Evolutionary conservation across 2,888 invertebrate species (phyloP).

Genomic region (Philopedon plagiatum): DNA sequence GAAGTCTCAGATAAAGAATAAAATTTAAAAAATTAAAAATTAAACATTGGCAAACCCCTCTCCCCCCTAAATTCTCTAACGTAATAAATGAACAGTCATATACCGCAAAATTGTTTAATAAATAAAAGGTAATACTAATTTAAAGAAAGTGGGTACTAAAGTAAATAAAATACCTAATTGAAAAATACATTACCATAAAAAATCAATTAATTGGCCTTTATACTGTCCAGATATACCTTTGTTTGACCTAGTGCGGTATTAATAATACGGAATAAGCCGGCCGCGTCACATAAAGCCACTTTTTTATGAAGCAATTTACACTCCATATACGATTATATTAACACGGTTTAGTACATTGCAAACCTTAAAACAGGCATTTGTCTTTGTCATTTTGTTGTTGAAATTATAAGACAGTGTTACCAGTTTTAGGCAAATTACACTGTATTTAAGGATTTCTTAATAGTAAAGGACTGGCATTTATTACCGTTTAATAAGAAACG

Average conservation of each 20-base stretch:
- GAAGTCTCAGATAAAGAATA: too few species aligned
- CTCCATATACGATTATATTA: constrained; percentile 13
- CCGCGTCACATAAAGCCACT: not conserved
- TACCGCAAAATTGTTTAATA: too few species aligned
- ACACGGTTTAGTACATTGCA: constrained; percentile 7
- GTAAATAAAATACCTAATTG: not conserved
- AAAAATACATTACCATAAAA: not conserved
- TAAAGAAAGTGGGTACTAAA: not conserved
- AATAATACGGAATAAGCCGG: not conserved
- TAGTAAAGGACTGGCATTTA: not conserved
- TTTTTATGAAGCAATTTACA: constrained; percentile 12
- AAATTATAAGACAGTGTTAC: constrained; percentile 20
- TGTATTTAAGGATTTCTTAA: not conserved
- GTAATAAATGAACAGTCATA: too few species aligned
- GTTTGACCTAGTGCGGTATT: not conserved
- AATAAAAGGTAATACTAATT: too few species aligned
- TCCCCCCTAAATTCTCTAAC: too few species aligned
- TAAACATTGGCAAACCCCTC: too few species aligned
- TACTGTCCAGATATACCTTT: too few species aligned
- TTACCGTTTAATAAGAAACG: too few species aligned
- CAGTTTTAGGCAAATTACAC: constrained; percentile 7
- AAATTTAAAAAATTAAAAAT: too few species aligned
- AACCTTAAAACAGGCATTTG: constrained; percentile 25
- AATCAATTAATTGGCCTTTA: not conserved
- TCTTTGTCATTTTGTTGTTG: constrained; percentile 38